Base-by-base conservation (phyloP, 64 coral and sea anemone species). In the Dendronephthya gigantea region DNA sequence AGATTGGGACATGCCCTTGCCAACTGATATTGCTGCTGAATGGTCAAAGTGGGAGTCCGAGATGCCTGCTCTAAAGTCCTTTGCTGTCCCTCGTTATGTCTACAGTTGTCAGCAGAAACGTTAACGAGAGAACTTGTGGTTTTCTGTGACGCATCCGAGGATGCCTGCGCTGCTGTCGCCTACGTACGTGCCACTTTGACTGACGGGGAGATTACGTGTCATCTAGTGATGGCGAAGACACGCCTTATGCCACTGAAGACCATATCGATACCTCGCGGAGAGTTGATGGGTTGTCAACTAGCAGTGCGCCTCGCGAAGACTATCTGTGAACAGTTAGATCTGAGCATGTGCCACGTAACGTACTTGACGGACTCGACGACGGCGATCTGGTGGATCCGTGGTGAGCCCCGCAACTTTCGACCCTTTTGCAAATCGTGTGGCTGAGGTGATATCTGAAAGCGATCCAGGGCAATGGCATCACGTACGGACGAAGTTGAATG, bases 151-250 rank as follows among this genome's bases (percentile, higher is more conserved):
- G 83, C 83, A 0, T 84, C 83, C 1, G 83, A 84, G 19, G 48
- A 33, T 10, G 43, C 28, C 0, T 84, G 8, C 33, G 83, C 83
- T 0, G 83, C 83, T 4, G 83, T 48, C 7, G 83, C 48, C 19
- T 84, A 15, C 15, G 13, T 84, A 1, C 74, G 69, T 75, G 69
- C 69, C 6, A 33, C n/a, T 3, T 6, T 30, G 1, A 75, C 29
- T 75, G 69, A 27, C 1, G 69, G 69, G 5, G 69, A 75, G 23
- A 7, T 1, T 75, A 29, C 30, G 0, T 59, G 69, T 9, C 48
- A 82, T 36, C 25, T 91, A 7, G 56, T 88, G 6, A 84, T 88
- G 62, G 69, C 90, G 39, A 91, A 91, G 56, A 79, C 81, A 12
- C 85, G 75, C 48, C 12, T 88, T 30, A 84, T 81, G 59, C 85